These are phyloP conservation scores for Morone saxatilis DNA, from an alignment of 2,113 vertebrate species.

Conservation along the genomic window DNA sequence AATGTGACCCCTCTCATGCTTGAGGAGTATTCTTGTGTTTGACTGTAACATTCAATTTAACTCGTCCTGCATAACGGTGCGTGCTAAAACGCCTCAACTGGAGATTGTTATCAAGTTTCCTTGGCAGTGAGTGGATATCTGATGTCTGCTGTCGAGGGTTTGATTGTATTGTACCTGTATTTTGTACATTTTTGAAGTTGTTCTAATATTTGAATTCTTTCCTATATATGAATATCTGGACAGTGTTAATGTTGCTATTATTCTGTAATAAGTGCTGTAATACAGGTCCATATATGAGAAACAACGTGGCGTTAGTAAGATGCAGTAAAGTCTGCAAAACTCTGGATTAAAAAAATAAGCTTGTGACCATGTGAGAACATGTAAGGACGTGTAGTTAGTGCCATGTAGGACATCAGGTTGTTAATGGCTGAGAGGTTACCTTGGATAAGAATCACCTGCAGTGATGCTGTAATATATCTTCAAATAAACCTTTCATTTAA, in stretches of 20 bases:
- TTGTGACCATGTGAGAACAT: background rate
- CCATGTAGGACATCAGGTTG: background rate
- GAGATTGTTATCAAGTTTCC: background rate
- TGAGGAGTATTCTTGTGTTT: background rate
- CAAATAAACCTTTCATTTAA: background rate
- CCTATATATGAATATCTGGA: too few species aligned
- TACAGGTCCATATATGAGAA: background rate
- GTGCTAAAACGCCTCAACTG: background rate
- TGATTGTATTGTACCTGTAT: background rate
- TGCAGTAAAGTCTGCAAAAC: background rate
- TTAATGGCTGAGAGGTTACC: background rate
- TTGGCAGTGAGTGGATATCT: background rate
- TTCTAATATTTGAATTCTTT: too few species aligned
- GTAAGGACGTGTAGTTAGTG: background rate
- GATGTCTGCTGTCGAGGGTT: background rate
- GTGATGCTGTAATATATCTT: background rate
- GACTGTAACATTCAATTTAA: background rate
- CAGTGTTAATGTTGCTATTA: background rate
- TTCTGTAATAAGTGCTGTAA: background rate
- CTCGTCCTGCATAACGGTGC: background rate
- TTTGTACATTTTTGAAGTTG: background rate
- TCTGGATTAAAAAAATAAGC: background rate
- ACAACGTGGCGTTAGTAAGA: too few species aligned
- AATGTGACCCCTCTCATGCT: background rate
- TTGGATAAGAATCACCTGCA: background rate